A percentile compares a stretch with the other conserved stretches of the same genome.
phyloP scores from a whole-genome alignment of 2,797 vertebrate genomes.

The Lindbergichthys nudifrons region DNA sequence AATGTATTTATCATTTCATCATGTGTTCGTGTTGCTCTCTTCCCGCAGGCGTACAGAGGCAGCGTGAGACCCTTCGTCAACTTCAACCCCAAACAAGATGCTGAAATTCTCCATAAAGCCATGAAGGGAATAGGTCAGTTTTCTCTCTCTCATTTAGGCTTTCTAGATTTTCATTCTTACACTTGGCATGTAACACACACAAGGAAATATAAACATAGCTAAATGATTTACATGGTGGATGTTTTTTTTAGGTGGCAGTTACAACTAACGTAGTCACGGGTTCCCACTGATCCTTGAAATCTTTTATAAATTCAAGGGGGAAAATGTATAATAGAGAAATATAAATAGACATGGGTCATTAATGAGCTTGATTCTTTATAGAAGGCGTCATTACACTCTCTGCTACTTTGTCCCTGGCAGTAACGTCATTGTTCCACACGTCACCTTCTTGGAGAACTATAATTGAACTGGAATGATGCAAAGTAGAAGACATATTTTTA shows the following conservation, averaged over 20 bases:
- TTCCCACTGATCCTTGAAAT: no score
- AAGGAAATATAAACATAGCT: not conserved
- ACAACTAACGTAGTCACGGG: not conserved
- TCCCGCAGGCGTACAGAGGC: slow-evolving; percentile 77
- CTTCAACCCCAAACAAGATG: slow-evolving; percentile 92
- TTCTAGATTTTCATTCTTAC: not conserved
- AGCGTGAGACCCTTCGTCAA: slow-evolving; percentile 87
- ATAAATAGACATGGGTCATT: no score
- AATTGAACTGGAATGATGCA: no score
- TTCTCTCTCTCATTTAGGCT: no score
- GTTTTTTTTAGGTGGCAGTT: not conserved
- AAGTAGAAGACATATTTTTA: not conserved
- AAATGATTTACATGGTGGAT: not conserved
- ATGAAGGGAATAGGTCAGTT: slow-evolving; percentile 97
- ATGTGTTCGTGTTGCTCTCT: slow-evolving; percentile 6
- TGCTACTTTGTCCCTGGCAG: no score
- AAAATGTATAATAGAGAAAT: no score
- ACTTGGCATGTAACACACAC: not conserved
- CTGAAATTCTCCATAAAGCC: slow-evolving; percentile 91
- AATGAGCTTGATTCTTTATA: no score
- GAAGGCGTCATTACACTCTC: no score
- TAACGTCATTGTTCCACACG: no score
- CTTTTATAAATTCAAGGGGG: no score
- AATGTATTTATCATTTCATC: not conserved
- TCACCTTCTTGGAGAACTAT: no score